Evolutionary conservation across 2,888 invertebrate genomes (phyloP).

Genomic region (Copidosoma aretas): DNA sequence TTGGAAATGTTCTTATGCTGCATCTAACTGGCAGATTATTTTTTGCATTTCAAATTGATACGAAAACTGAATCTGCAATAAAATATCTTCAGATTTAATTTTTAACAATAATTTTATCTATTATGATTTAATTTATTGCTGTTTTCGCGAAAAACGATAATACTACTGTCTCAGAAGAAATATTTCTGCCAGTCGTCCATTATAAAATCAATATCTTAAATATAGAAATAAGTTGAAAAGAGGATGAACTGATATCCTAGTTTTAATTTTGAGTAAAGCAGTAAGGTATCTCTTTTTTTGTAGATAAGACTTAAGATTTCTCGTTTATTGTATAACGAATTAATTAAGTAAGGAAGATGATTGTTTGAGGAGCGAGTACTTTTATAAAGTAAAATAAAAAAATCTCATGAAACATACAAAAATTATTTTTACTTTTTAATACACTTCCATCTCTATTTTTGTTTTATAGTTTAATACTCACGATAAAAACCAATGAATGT

Average conservation of each 20-base stretch:
- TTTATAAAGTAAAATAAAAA: constrained; percentile 42
- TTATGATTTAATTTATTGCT: constrained; percentile 1
- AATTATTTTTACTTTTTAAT: constrained; percentile 18
- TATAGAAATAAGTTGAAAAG: constrained; percentile 33
- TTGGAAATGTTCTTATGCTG: constrained; percentile 8
- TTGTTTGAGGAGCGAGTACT: constrained; percentile 41
- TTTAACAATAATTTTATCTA: constrained; percentile 26
- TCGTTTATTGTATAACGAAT: constrained; percentile 42
- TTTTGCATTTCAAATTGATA: constrained; percentile 23
- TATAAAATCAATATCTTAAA: constrained; percentile 29
- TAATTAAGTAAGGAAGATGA: constrained; percentile 38
- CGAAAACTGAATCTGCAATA: constrained; percentile 20
- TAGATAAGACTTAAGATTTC: constrained; percentile 40
- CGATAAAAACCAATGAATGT: too few relatives aligned
- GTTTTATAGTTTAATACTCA: too few relatives aligned
- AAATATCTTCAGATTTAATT: constrained; percentile 27
- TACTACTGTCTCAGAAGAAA: neutral
- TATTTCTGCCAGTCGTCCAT: constrained; percentile 34
- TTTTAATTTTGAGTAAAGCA: constrained; percentile 39
- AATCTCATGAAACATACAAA: constrained; percentile 20
- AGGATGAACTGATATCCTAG: constrained; percentile 34
- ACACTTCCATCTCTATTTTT: neutral
- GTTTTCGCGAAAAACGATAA: constrained; percentile 19
- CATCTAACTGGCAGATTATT: constrained; percentile 25
- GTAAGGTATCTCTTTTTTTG: constrained; percentile 41